Conservation (phyloP, 1,140 invertebrate species). For the Cyclina sinensis region DNA sequence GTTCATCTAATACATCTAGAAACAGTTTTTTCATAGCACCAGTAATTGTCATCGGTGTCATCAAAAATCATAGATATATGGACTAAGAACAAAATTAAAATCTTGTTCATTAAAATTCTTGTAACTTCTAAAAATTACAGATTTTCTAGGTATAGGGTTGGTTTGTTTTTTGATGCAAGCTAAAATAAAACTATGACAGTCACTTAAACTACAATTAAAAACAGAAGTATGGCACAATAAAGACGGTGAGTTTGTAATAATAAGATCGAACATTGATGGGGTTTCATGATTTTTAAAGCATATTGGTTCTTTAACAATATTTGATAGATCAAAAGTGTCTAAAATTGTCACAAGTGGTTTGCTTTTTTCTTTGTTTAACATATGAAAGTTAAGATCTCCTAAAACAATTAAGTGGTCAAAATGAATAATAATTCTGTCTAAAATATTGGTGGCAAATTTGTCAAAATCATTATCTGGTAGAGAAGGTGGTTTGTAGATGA, state of each 20-base stretch:
- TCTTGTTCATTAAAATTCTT: background rate
- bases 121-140: background rate
- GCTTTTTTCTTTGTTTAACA: conserved; percentile 47
- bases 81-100: conserved; percentile 8
- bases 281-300: conserved; percentile 32
- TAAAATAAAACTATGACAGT: conserved; percentile 27
- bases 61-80: background rate
- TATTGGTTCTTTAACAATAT: conserved; percentile 47
- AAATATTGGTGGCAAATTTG: too few species aligned
- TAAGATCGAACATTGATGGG: conserved; percentile 39
- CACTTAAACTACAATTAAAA: conserved; percentile 34
- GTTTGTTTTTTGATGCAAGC: background rate
- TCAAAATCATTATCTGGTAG: background rate
- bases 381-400: conserved; percentile 62
- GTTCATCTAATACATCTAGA: background rate
- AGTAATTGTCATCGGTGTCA: conserved; percentile 5
- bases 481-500: background rate
- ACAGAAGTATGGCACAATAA: conserved; percentile 23
- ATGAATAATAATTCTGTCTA: background rate
- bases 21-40: background rate
- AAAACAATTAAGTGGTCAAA: conserved; percentile 48
- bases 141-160: background rate
- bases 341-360: background rate
- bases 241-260: conserved; percentile 49
- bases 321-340: conserved; percentile 30